Evolutionary conservation across 2,113 vertebrate genomes (phyloP).

Genomic region (Cryptotis parvus): DNA sequence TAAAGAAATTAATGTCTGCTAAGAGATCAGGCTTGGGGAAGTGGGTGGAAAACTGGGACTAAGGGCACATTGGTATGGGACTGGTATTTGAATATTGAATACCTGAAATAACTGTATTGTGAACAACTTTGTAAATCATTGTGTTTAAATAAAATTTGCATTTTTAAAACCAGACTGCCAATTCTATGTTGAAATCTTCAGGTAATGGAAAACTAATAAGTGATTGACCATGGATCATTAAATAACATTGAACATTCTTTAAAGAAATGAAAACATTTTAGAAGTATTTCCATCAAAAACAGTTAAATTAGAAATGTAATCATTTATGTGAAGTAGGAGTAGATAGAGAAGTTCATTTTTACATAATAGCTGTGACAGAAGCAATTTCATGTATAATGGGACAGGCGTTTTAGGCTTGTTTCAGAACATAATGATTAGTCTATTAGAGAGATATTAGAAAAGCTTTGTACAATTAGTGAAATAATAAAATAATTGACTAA

Average conservation of each 20-base stretch:
- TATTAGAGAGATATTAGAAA: background rate
- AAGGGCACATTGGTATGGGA: no score
- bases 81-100: no score
- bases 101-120: no score
- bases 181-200: constrained; percentile 18
- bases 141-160: no score
- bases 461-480: background rate
- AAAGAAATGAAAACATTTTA: constrained; percentile 42
- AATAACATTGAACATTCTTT: constrained; percentile 19
- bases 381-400: no score
- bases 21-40: no score
- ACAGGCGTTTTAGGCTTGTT: background rate
- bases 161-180: background rate
- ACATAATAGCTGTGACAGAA: background rate
- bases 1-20: no score
- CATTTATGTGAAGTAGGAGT: background rate
- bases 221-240: background rate
- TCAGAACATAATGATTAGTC: background rate
- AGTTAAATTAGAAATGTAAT: constrained; percentile 24
- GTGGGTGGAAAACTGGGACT: no score
- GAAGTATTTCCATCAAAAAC: constrained; percentile 48
- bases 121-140: no score
- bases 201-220: constrained; percentile 19
- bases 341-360: background rate
- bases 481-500: background rate